phyloP scores from a whole-genome alignment of 2,797 vertebrate genomes.

The Chelidonichthys spinosus region DNA sequence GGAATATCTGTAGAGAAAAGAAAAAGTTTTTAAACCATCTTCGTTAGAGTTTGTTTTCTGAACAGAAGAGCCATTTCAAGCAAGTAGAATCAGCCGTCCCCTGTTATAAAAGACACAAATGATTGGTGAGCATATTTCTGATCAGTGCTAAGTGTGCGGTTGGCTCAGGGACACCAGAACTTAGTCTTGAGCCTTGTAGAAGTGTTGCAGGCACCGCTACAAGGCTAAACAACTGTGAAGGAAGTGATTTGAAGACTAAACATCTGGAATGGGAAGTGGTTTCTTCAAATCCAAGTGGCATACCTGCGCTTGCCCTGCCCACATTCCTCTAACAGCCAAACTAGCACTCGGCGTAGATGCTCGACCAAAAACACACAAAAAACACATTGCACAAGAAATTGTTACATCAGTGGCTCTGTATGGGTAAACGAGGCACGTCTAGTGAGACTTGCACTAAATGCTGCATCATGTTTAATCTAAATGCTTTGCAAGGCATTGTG shows the following conservation, averaged over 20 bases:
- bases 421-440: constrained; percentile 41
- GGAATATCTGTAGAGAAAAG: constrained; percentile 90
- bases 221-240: constrained; percentile 52
- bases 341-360: constrained; percentile 9
- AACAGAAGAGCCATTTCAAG: not conserved
- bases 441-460: constrained; percentile 28
- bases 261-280: constrained; percentile 44
- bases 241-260: constrained; percentile 59
- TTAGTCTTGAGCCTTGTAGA: constrained; percentile 19
- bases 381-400: constrained; percentile 6
- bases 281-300: constrained; percentile 40
- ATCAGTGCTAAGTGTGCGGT: constrained; percentile 7
- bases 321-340: constrained; percentile 31
- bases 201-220: constrained; percentile 38
- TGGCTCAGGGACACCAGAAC: constrained; percentile 13
- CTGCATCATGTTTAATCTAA: constrained; percentile 60
- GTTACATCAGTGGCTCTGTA: constrained; percentile 32
- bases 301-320: constrained; percentile 46
- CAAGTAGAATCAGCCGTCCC: not conserved
- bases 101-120: not conserved
- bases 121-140: constrained; percentile 34
- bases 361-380: constrained; percentile 7
- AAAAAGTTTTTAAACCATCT: no score
- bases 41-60: not conserved
- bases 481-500: constrained; percentile 34